Evolutionary conservation across 2,888 invertebrate genomes (phyloP).

Genomic region (Diploptera punctata): DNA sequence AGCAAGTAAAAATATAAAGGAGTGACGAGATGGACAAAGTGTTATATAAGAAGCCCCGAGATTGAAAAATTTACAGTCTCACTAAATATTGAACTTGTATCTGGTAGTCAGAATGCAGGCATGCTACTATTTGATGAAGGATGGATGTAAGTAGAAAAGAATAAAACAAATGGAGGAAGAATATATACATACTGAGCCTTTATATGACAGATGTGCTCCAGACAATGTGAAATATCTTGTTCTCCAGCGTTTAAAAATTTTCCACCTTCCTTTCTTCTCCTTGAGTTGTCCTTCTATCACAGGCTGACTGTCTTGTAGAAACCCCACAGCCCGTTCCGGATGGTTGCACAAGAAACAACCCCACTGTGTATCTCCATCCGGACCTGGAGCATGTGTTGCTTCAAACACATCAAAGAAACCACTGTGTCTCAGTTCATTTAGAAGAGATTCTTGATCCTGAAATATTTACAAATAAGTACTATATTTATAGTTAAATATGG

Average conservation of each 20-base stretch:
- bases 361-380: constrained; percentile 69
- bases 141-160: neutral
- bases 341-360: constrained; percentile 94
- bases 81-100: no score
- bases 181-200: constrained; percentile 73
- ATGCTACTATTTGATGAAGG: neutral
- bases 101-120: no score
- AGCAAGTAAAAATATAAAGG: no score
- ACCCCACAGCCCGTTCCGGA: constrained; percentile 87
- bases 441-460: constrained; percentile 85
- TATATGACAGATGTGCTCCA: constrained; percentile 88
- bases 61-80: no score
- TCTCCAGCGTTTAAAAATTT: constrained; percentile 89
- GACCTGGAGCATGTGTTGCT: constrained; percentile 64
- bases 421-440: constrained; percentile 84
- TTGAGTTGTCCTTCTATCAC: constrained; percentile 91
- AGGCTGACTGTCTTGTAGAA: constrained; percentile 78
- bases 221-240: constrained; percentile 94
- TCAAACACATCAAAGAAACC: constrained; percentile 95
- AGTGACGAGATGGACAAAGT: no score
- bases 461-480: no score
- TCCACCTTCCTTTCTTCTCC: constrained; percentile 92
- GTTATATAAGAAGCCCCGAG: no score
- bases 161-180: constrained; percentile 24
- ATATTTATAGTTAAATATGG: no score